Base-by-base conservation (phyloP, 2,113 vertebrate genomes). In the Xiphias gladius region DNA sequence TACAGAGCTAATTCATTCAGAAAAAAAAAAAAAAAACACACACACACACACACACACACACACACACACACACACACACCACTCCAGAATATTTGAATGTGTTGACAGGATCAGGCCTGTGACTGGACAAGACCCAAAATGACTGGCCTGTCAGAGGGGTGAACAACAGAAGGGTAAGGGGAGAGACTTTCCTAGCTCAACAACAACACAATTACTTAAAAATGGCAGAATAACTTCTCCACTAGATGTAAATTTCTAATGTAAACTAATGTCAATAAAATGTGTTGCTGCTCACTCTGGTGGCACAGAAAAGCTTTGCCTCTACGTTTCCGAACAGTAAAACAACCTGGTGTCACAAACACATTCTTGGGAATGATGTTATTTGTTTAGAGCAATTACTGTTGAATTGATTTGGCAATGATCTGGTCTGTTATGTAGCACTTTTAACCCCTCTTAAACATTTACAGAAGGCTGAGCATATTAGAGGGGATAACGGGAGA, bases 1-100 rank as follows among this genome's bases (percentile, higher is more conserved):
- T 82, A 86, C 62, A 63, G 72, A 80, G 76, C 73, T 88, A 74
- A 90, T 89, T 86, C 70, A 80, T 82, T 74, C 62, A 68, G 62
- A 10, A 69, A 61, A 58, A 78, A 62, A 76, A 61, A 64, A 1
- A n/a, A n/a, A n/a, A n/a, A n/a, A n/a, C n/a, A n/a, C n/a, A n/a
- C n/a, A n/a, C n/a, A n/a, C n/a, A n/a, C n/a, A n/a, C n/a, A n/a
- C n/a, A n/a, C n/a, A n/a, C n/a, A n/a, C n/a, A n/a, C n/a, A n/a
- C n/a, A n/a, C n/a, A n/a, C n/a, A n/a, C n/a, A n/a, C n/a, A n/a
- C n/a, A n/a, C n/a, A 6, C 2, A n/a, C 50, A 2, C n/a, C 37
- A 26, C 66, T 50, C 37, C 64, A 71, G 77, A 64, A 74, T 87
- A 89, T 90, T 88, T 87, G 86, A 52, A 85, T 58, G 74, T 86